phyloP scores from a whole-genome alignment of 2,113 vertebrate species.

The Hemichromis elongatus region DNA sequence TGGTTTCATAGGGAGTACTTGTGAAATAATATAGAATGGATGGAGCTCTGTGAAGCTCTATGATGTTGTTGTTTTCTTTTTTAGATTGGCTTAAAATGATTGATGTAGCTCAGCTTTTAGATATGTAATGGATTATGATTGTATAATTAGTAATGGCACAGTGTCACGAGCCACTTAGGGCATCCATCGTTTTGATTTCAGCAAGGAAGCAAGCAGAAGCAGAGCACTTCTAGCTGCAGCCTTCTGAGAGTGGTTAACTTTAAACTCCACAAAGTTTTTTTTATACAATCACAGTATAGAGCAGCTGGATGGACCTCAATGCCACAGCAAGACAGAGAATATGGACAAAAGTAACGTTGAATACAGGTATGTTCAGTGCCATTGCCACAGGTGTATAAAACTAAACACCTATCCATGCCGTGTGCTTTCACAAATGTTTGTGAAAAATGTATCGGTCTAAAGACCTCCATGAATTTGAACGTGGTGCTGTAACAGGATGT shows the following conservation, averaged over 20 bases:
- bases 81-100: background rate
- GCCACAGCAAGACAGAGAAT: background rate
- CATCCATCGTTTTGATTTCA: background rate
- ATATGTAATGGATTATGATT: background rate
- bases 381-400: background rate
- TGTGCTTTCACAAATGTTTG: background rate
- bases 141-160: background rate
- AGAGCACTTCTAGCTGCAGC: background rate
- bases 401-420: background rate
- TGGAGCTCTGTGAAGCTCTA: background rate
- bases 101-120: background rate
- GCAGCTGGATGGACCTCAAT: background rate
- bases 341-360: background rate
- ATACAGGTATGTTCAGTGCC: background rate
- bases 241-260: background rate
- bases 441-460: background rate
- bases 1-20: background rate
- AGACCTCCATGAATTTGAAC: background rate
- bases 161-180: background rate
- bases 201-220: background rate
- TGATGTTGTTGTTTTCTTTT: background rate
- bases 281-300: background rate
- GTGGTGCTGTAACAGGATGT: background rate
- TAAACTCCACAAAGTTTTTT: background rate
- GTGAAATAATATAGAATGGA: background rate